Base-by-base conservation (phyloP, 2,888 invertebrate genomes). In the Anagyrus pseudococci region DNA sequence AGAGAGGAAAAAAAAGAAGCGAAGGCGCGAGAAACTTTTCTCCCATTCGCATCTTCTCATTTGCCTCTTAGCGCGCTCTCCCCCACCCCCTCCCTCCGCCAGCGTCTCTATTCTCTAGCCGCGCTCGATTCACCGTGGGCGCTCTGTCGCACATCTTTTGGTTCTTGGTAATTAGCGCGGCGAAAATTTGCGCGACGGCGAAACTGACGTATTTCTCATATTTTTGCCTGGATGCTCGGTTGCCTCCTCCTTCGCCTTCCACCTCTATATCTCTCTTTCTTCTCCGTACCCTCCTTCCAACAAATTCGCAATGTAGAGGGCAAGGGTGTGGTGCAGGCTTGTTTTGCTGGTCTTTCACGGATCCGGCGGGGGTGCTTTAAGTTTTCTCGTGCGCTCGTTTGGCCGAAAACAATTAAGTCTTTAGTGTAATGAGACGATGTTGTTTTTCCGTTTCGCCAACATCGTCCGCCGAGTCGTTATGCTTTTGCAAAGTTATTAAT, bases 131-230 rank as follows among this genome's bases (percentile, higher is more conserved):
- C n/a, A n/a, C n/a, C n/a, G n/a, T n/a, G n/a, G 17, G 13, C 4
- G 13, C 2, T 41, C n/a, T 25, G 41, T 49, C 33, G 49, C 41
- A 54, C 58, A 17, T 55, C 43, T 48, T n/a, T 49, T 40, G 29
- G 40, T 37, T 67, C 67, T 70, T 67, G 58, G 72, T 73, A 76
- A 77, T 76, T 76, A 75, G 73, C 70, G 68, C 70, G 66, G 61
- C 61, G 72, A 69, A 73, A 75, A 76, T 73, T 76, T 74, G 69
- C 67, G 68, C 69, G 69, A 69, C 44, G 33, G 23, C 37, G 40
- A 47, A 48, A 57, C 54, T 50, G 46, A 55, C 53, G 57, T 60
- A 53, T 60, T 53, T 64, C 48, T 60, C 70, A 70, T 74, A 73
- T 69, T 67, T 60, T 50, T 49, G 40, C 41, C 4, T 22, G 40